Evolutionary conservation across 2,888 invertebrate species (phyloP).

Genomic region (Sinhomidia bicolor): DNA sequence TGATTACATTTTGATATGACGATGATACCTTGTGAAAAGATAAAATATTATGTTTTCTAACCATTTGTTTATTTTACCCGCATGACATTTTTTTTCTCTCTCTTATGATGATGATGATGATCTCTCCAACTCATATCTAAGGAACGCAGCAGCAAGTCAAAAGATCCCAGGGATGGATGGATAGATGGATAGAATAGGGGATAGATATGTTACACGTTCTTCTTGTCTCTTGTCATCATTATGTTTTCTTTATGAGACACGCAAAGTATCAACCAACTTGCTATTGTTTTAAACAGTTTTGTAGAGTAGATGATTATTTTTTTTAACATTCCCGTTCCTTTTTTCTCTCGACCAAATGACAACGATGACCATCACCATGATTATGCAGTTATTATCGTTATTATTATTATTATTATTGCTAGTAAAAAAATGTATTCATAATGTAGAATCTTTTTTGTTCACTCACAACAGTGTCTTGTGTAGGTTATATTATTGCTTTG

Average conservation of each 20-base stretch:
- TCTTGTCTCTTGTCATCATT: conserved; percentile 54
- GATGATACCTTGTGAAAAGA: conserved; percentile 13
- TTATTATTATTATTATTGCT: neutral
- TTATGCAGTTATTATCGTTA: conserved; percentile 17
- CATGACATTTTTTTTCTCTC: neutral
- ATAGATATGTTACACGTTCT: conserved; percentile 12
- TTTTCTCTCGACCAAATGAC: neutral
- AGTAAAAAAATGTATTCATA: neutral
- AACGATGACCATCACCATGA: neutral
- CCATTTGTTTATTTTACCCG: conserved; percentile 5
- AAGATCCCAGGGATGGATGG: neutral
- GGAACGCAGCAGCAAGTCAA: neutral
- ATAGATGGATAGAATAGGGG: too few species aligned
- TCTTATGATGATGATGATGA: conserved; percentile 12
- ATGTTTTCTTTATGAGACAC: conserved; percentile 69
- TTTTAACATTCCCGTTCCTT: conserved; percentile 11
- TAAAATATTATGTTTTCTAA: neutral
- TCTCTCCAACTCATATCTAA: conserved; percentile 30
- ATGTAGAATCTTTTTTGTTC: neutral
- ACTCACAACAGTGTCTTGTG: neutral
- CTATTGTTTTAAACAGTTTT: conserved; percentile 30
- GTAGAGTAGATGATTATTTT: too few species aligned
- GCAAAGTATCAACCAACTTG: conserved; percentile 59
- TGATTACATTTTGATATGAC: neutral
- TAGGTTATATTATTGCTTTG: neutral